Evolutionary conservation across 2,888 invertebrate species (phyloP), one percentile per base, ranked within the genome.

Genomic region (Criorhina ranunculi): DNA sequence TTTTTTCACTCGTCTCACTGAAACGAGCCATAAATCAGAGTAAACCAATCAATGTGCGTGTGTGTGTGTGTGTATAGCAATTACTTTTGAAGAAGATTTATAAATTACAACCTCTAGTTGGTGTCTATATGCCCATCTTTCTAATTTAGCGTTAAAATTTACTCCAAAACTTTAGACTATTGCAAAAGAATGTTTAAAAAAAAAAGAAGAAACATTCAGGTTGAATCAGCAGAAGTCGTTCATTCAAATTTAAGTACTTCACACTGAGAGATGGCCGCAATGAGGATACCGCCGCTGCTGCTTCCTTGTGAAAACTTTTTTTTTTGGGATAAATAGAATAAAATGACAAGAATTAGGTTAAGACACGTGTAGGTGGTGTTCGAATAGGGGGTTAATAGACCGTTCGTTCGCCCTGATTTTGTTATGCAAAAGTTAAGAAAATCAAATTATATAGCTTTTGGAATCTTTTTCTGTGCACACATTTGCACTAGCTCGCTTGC

Each of bases 11-110:
- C 64, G 24, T 24, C 33, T 55, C 55, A 44, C 7, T 42, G n/a
- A 59, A 66, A 33, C 35, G 19, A 42, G 59, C 66, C 46, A 76
- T 76, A 76, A 76, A 76, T 76, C 76, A 76, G 57, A 17, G 51
- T 49, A 59, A 66, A 49, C 46, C 49, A 66, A 76, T 76, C 76
- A 42, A 59, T 49, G 66, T 42, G n/a, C n/a, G n/a, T n/a, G n/a
- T n/a, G n/a, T n/a, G n/a, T n/a, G n/a, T n/a, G n/a, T n/a, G 17
- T 19, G 57, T 67, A 66, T 40, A 67, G 67, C 67, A 76, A 76
- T 76, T 59, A 76, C 31, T 42, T 62, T 53, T 19, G 53, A 53
- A 44, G 24, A 35, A 40, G 19, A 55, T 72, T 49, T 33, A 72
- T 51, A 70, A 70, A 70, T 51, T 62, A 42, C 42, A 17, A 9